Evolutionary conservation across 2,797 vertebrate genomes (phyloP).

Genomic region (Lerista edwardsae): DNA sequence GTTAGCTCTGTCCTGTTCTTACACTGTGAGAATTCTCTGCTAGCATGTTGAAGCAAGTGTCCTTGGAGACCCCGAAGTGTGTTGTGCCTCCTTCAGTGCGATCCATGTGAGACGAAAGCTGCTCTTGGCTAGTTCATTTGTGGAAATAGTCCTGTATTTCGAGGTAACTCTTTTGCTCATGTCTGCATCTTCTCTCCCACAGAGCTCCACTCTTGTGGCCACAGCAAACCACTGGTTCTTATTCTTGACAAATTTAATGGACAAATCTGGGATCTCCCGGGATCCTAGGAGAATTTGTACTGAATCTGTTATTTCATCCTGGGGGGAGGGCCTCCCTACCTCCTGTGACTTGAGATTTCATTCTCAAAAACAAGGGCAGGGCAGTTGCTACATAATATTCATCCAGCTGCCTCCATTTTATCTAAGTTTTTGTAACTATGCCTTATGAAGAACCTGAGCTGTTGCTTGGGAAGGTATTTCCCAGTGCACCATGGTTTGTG

Average conservation of each 20-base stretch:
- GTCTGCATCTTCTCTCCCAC: constrained; percentile 85
- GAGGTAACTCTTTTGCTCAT: constrained; percentile 92
- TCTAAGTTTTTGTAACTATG: constrained; percentile 31
- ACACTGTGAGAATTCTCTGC: constrained; percentile 83
- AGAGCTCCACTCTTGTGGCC: constrained; percentile 59
- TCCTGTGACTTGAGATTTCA: constrained; percentile 18
- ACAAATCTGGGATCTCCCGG: constrained; percentile 11
- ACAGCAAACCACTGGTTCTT: constrained; percentile 30
- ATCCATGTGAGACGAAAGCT: constrained; percentile 87
- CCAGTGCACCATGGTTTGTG: constrained; percentile 15
- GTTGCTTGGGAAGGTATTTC: constrained; percentile 12
- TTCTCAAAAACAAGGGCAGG: constrained; percentile 6
- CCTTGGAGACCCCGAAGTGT: constrained; percentile 85
- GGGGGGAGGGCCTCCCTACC: constrained; percentile 29
- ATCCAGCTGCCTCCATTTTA: constrained; percentile 16
- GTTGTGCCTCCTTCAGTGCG: constrained; percentile 84
- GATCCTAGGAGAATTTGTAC: constrained; percentile 19
- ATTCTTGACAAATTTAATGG: constrained; percentile 18
- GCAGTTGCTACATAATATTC: constrained; percentile 9
- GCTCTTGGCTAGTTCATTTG: constrained; percentile 88
- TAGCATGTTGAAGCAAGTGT: constrained; percentile 78
- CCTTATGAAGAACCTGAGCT: constrained; percentile 29
- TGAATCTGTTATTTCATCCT: not conserved
- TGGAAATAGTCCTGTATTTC: constrained; percentile 89
- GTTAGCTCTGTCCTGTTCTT: constrained; percentile 75